These are phyloP conservation scores for Macroteleia sp. DNA, from an alignment of 2,888 invertebrate genomes.

Conservation along the genomic window DNA sequence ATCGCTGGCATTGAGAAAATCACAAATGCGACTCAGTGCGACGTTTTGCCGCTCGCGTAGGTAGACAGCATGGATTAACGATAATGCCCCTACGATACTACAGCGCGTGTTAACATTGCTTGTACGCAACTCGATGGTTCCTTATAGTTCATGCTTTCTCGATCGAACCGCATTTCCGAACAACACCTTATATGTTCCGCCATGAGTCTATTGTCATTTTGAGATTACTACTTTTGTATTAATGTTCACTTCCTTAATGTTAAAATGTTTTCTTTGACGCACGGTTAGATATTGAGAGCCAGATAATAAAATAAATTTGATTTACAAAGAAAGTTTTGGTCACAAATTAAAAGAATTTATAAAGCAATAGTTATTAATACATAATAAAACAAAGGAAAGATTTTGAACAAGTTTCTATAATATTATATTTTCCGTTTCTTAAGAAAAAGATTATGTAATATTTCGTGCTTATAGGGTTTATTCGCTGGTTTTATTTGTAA, in stretches of 20 bases:
- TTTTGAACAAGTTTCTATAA: too few species aligned
- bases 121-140: slow-evolving; percentile 60
- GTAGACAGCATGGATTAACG: slow-evolving; percentile 69
- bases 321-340: too few species aligned
- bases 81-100: slow-evolving; percentile 72
- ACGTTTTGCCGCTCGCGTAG: slow-evolving; percentile 59
- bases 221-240: slow-evolving; percentile 29
- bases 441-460: too few species aligned
- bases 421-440: too few species aligned
- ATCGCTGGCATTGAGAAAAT: slow-evolving; percentile 47
- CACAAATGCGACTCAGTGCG: slow-evolving; percentile 29
- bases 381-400: too few species aligned
- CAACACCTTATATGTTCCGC: slow-evolving; percentile 53
- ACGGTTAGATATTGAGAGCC: background rate
- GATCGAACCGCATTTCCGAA: slow-evolving; percentile 52
- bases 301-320: too few species aligned
- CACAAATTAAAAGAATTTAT: too few species aligned
- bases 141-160: slow-evolving; percentile 58
- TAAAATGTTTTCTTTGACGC: slow-evolving; percentile 11
- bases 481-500: too few species aligned
- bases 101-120: slow-evolving; percentile 64
- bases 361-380: too few species aligned
- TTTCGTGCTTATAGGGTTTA: too few species aligned
- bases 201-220: slow-evolving; percentile 46
- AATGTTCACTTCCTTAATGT: slow-evolving; percentile 39